A percentile compares a stretch with the other conserved stretches of the same genome.
Conservation (phyloP, 2,888 invertebrate species). For the Xestia rhomboidea region DNA sequence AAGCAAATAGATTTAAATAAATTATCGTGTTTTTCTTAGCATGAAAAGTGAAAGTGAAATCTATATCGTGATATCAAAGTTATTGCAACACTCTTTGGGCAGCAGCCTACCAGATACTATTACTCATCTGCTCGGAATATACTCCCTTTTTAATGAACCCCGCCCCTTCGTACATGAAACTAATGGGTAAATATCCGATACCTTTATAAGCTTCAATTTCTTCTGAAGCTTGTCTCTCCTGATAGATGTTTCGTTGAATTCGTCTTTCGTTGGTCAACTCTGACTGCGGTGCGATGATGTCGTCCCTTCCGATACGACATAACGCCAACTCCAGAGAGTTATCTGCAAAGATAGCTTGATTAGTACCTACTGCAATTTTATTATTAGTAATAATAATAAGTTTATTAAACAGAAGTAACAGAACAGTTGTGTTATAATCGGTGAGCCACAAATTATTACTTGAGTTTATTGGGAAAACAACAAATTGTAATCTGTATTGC, state of each 20-base stretch:
- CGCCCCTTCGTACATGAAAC: not conserved
- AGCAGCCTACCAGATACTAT: not conserved
- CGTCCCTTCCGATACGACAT: slow-evolving; percentile 96
- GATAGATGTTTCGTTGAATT: slow-evolving; percentile 89
- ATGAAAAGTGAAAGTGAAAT: not conserved
- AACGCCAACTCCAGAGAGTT: slow-evolving; percentile 96
- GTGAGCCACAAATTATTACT: not conserved
- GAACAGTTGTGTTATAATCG: not conserved
- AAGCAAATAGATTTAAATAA: not conserved
- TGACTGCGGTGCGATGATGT: slow-evolving; percentile 96
- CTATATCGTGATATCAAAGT: not conserved
- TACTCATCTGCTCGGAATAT: not conserved
- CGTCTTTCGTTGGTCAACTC: slow-evolving; percentile 90
- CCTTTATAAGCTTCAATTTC: slow-evolving; percentile 90
- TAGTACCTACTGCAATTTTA: not conserved
- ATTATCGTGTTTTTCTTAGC: not conserved
- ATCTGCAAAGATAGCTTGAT: slow-evolving; percentile 73
- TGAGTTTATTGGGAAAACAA: not conserved
- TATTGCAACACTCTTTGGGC: not conserved
- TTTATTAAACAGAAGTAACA: not conserved
- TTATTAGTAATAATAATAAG: not conserved
- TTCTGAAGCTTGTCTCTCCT: slow-evolving; percentile 89
- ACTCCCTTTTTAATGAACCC: not conserved
- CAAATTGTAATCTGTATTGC: not conserved
- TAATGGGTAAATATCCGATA: slow-evolving; percentile 52